Percentiles rank a stretch among this genome's conserved stretches.
phyloP scores from a whole-genome alignment of 2,113 vertebrate species.

The Eurypyga helias region DNA sequence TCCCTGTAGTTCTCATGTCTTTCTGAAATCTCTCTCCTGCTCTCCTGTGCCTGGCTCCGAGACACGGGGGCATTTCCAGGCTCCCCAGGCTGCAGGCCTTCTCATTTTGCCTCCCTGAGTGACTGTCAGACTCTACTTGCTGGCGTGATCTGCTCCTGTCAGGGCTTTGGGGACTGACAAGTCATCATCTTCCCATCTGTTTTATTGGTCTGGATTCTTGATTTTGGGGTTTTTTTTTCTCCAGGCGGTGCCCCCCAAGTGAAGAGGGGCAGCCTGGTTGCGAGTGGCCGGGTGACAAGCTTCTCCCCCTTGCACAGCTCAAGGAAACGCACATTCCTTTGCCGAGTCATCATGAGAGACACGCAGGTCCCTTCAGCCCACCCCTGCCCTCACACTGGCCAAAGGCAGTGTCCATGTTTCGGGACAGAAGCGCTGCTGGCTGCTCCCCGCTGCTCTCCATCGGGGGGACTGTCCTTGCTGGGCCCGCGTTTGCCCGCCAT shows the following conservation, averaged over 20 bases:
- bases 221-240: not conserved
- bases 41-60: not conserved
- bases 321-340: not conserved
- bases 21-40: not conserved
- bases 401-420: not conserved
- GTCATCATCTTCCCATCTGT: not conserved
- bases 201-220: not conserved
- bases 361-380: not conserved
- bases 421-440: not conserved
- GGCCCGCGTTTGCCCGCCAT: not conserved
- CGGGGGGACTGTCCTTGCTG: not conserved
- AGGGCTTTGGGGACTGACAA: not conserved
- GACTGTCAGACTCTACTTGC: not conserved
- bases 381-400: not conserved
- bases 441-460: not conserved
- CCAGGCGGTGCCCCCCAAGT: not conserved
- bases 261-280: not conserved
- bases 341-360: not conserved
- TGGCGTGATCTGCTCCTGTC: not conserved
- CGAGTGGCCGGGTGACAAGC: not conserved
- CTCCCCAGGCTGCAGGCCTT: not conserved
- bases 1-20: not conserved
- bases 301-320: not conserved
- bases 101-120: not conserved
- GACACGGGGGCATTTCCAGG: not conserved